Conservation (phyloP, 2,797 vertebrate genomes). For the Caiman crocodilus region DNA sequence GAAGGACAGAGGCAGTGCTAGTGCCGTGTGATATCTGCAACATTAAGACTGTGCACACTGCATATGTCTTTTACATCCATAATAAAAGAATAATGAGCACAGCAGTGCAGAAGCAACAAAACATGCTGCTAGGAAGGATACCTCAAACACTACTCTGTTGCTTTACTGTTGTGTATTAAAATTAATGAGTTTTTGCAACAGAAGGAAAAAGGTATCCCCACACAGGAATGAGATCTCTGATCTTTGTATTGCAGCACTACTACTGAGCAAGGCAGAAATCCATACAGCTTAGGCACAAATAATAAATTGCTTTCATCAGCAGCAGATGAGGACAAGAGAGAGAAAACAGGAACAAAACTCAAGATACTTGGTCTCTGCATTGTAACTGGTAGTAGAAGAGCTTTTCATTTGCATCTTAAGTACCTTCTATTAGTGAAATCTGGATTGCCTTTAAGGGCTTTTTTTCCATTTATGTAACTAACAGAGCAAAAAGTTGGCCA, state of each 20-base stretch:
- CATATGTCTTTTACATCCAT: constrained; percentile 41
- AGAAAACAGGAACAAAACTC: neutral
- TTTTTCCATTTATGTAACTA: neutral
- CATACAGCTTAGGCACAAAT: neutral
- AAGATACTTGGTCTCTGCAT: neutral
- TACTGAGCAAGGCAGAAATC: constrained; percentile 19
- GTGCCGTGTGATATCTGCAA: neutral
- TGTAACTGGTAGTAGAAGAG: neutral
- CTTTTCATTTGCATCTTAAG: constrained; percentile 57
- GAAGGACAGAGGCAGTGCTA: neutral
- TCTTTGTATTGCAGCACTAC: constrained; percentile 31
- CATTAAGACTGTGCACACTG: constrained; percentile 17
- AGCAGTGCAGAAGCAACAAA: constrained; percentile 39
- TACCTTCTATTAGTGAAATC: constrained; percentile 33
- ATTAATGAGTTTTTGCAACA: constrained; percentile 54
- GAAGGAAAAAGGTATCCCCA: constrained; percentile 30
- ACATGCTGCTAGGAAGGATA: constrained; percentile 28
- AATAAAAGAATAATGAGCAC: constrained; percentile 58
- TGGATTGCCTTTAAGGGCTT: neutral
- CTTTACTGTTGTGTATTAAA: constrained; percentile 45
- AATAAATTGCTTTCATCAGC: neutral
- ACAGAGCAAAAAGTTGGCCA: constrained; percentile 12
- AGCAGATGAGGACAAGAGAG: neutral
- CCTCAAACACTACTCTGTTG: constrained; percentile 35
- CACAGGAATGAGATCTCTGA: constrained; percentile 28